Conservation (phyloP, 1,140 invertebrate species). For the Laodelphax striatellus region DNA sequence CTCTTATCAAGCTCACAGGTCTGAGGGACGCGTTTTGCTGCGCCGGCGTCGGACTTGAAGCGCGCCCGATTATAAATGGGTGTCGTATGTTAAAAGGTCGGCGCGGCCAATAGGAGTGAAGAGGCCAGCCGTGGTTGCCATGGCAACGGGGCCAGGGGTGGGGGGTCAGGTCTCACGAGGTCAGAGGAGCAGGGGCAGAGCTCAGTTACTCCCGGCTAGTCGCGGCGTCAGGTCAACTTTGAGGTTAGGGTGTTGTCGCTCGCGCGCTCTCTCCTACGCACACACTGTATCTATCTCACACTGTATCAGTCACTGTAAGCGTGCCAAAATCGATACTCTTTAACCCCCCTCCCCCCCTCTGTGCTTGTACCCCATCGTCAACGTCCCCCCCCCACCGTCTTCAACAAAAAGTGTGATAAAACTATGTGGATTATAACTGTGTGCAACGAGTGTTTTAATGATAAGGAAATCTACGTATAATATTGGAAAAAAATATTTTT, state of each 20-base stretch:
- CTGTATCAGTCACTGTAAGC: neutral
- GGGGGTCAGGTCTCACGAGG: constrained; percentile 9
- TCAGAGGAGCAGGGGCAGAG: neutral
- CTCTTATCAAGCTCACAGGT: too few species aligned
- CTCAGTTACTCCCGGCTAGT: constrained; percentile 2
- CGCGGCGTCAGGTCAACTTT: neutral
- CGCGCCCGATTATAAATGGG: neutral
- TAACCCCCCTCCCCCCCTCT: neutral
- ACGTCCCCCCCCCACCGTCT: too few species aligned
- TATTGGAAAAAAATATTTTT: neutral
- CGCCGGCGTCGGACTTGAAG: too few species aligned
- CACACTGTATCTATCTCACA: neutral
- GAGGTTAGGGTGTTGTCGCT: neutral
- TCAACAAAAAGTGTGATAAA: too few species aligned
- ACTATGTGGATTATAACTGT: too few species aligned
- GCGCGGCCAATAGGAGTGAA: constrained; percentile 11
- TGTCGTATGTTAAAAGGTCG: neutral
- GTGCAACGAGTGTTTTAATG: too few species aligned
- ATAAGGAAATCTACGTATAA: too few species aligned
- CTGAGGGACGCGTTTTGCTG: too few species aligned
- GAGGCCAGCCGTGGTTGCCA: constrained; percentile 10
- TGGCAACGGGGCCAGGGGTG: neutral
- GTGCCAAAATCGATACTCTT: neutral
- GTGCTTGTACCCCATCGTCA: too few species aligned
- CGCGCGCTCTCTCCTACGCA: neutral